Percentiles rank a stretch among this genome's conserved stretches.
These are phyloP conservation scores for Chloropsis hardwickii DNA, from an alignment of 2,113 vertebrate genomes.

Conservation along the genomic window DNA sequence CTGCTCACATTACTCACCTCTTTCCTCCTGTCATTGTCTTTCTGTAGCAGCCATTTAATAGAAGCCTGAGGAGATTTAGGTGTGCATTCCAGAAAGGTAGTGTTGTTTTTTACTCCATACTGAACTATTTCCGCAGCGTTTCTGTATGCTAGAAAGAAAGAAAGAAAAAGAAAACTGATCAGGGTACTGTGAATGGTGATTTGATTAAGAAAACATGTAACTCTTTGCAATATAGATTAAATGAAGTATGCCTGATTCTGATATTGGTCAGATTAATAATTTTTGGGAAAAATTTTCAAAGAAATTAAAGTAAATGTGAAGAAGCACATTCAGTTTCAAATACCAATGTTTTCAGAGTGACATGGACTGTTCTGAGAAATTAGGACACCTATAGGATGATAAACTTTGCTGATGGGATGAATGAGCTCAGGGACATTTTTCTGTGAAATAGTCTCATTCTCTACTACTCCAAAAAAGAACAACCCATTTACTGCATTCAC, in stretches of 20 bases:
- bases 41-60: conserved; percentile 92
- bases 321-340: background rate
- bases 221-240: background rate
- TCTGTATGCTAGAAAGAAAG: conserved; percentile 83
- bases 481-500: background rate
- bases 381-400: background rate
- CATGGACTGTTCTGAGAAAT: background rate
- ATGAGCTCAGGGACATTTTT: background rate
- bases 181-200: background rate
- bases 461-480: background rate
- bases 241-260: background rate
- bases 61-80: conserved; percentile 94
- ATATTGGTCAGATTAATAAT: background rate
- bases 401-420: background rate
- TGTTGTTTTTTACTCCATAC: conserved; percentile 95
- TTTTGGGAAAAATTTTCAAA: background rate
- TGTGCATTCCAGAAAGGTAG: conserved; percentile 93
- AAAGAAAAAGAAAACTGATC: background rate
- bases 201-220: background rate
- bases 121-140: conserved; percentile 92
- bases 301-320: background rate
- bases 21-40: conserved; percentile 95
- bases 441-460: background rate
- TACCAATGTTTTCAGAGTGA: background rate
- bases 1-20: conserved; percentile 78